Percentiles rank a stretch among this genome's conserved stretches.
Evolutionary conservation across 2,888 invertebrate genomes (phyloP).

Genomic region (Trichopoda pennipes): DNA sequence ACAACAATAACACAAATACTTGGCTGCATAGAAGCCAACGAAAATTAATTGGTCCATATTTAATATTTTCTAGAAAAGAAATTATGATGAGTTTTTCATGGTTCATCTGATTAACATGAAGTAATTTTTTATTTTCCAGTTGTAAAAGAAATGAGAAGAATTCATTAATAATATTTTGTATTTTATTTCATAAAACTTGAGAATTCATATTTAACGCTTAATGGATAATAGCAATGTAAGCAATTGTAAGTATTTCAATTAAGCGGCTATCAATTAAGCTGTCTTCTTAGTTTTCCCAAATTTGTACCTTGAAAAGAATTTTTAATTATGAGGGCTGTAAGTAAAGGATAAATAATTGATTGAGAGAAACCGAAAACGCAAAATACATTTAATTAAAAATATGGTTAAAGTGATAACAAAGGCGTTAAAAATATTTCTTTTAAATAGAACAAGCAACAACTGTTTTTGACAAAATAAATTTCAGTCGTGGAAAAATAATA

Average conservation of each 20-base stretch:
- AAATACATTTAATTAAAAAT: too few species aligned
- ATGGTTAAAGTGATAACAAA: too few species aligned
- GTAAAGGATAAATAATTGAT: too few species aligned
- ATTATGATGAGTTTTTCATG: constrained; percentile 9
- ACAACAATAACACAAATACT: constrained; percentile 4
- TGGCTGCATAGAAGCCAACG: not conserved
- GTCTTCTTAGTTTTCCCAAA: not conserved
- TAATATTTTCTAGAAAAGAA: constrained; percentile 4
- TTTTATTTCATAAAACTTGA: not conserved
- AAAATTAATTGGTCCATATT: too few species aligned
- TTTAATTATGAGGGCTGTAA: too few species aligned
- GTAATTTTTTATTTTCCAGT: constrained; percentile 17
- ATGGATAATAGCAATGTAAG: not conserved
- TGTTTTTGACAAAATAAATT: too few species aligned
- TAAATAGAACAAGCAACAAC: too few species aligned
- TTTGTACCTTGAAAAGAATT: not conserved
- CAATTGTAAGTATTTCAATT: not conserved
- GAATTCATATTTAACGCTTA: not conserved
- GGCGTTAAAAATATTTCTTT: too few species aligned
- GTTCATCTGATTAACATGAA: constrained; percentile 31
- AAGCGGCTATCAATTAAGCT: not conserved
- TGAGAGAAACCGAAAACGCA: too few species aligned
- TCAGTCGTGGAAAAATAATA: too few species aligned
- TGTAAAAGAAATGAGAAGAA: not conserved
- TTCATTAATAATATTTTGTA: not conserved